Conservation (phyloP, 2,888 invertebrate species). For the Melanchra persicariae region DNA sequence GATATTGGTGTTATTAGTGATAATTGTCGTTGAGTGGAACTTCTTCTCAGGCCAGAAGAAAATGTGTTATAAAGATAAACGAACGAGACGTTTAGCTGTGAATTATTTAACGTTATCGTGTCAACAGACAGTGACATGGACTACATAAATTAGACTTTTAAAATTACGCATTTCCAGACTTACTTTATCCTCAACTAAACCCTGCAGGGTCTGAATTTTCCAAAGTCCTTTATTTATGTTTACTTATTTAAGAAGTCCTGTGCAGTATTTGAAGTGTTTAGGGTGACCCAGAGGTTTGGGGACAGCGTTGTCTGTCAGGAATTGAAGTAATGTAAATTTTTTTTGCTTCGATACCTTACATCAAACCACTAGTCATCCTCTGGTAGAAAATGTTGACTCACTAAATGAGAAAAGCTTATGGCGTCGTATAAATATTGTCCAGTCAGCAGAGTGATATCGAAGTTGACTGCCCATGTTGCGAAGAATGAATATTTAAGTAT, state of each 20-base stretch:
- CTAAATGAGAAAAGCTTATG: background rate
- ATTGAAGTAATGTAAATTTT: background rate
- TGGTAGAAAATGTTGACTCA: background rate
- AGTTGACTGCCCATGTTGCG: background rate
- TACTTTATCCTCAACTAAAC: too few relatives aligned
- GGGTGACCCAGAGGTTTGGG: background rate
- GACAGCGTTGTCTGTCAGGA: background rate
- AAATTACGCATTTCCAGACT: too few relatives aligned
- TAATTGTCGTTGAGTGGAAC: background rate
- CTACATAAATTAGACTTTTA: too few relatives aligned
- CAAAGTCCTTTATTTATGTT: background rate
- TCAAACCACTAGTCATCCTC: background rate
- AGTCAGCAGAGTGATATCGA: slow-evolving; percentile 2
- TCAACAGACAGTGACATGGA: too few relatives aligned
- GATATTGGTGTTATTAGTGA: background rate
- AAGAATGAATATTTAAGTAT: background rate
- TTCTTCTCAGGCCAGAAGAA: background rate
- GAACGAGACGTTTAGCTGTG: background rate
- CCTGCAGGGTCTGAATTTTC: background rate
- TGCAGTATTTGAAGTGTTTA: too few relatives aligned
- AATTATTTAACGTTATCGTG: background rate
- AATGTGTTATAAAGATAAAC: background rate
- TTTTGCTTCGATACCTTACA: background rate
- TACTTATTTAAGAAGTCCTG: background rate
- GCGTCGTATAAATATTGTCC: background rate